phyloP scores from a whole-genome alignment of 2,113 vertebrate genomes.

The Hoplias malabaricus region DNA sequence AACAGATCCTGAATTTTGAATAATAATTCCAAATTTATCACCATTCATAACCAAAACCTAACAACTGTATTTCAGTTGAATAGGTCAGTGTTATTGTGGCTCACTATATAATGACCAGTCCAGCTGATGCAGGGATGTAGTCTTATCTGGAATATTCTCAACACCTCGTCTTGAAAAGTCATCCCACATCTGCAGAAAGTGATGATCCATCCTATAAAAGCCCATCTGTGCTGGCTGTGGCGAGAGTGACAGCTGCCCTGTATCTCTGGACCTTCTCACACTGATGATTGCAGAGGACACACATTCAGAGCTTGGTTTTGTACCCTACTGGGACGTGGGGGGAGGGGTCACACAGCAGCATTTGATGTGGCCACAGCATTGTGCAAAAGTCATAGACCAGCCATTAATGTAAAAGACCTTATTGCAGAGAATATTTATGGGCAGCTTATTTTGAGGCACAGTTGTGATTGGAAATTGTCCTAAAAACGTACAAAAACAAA shows the following conservation, averaged over 20 bases:
- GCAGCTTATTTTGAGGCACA: no score
- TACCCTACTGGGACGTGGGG: no score
- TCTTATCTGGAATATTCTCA: slow-evolving; percentile 30
- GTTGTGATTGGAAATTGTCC: no score
- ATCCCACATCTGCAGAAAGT: slow-evolving; percentile 39
- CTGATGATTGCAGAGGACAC: slow-evolving; percentile 20
- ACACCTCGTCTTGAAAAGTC: slow-evolving; percentile 39
- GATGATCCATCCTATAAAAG: slow-evolving; percentile 22
- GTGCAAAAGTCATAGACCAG: no score
- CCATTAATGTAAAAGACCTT: no score
- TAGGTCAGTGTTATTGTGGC: neutral
- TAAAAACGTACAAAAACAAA: no score
- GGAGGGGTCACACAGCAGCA: no score
- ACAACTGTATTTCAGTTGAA: neutral
- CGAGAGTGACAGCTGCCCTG: slow-evolving; percentile 41
- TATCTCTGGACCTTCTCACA: slow-evolving; percentile 3
- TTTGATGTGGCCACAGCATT: no score
- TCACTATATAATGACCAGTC: neutral
- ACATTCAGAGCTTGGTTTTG: no score
- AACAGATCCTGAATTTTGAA: no score
- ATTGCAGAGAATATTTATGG: no score
- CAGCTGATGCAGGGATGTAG: neutral
- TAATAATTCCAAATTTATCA: no score
- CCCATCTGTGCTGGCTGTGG: slow-evolving; percentile 37
- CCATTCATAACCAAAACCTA: neutral